These are phyloP conservation scores for Wiebesia pumilae DNA, from an alignment of 1,140 invertebrate genomes.

Conservation along the genomic window DNA sequence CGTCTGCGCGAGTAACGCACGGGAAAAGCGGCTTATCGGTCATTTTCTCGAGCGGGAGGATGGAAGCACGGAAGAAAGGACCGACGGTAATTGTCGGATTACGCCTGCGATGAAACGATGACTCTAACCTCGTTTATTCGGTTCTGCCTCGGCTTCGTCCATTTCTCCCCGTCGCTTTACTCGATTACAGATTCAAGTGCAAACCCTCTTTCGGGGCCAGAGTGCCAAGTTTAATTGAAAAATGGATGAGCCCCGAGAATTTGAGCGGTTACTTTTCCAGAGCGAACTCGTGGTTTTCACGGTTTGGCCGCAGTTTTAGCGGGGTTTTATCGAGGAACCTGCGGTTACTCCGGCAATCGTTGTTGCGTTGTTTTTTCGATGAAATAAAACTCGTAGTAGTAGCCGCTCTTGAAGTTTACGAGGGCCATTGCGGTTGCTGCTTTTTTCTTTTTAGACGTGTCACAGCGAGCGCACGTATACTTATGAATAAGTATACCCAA, in stretches of 20 bases:
- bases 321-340: too few species aligned
- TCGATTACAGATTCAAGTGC: background rate
- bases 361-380: too few species aligned
- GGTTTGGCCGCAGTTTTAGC: background rate
- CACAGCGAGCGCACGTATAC: too few species aligned
- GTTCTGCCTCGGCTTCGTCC: background rate
- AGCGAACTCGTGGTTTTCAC: background rate
- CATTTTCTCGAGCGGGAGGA: conserved; percentile 3
- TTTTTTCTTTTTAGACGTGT: too few species aligned
- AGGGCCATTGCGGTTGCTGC: too few species aligned
- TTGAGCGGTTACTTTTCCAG: background rate
- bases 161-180: background rate
- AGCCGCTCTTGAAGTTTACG: too few species aligned
- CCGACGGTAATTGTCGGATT: conserved; percentile 20
- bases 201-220: background rate
- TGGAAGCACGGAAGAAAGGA: background rate
- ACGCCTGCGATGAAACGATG: conserved; percentile 1
- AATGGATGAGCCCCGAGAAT: background rate
- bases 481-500: too few species aligned
- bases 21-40: conserved; percentile 26
- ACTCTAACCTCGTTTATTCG: background rate
- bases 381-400: too few species aligned
- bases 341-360: too few species aligned
- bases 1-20: too few species aligned
- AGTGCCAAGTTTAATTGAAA: conserved; percentile 29